Percentiles rank a stretch among this genome's conserved stretches.
Conservation (phyloP, 1,140 invertebrate genomes). For the Lepidurus packardi region DNA sequence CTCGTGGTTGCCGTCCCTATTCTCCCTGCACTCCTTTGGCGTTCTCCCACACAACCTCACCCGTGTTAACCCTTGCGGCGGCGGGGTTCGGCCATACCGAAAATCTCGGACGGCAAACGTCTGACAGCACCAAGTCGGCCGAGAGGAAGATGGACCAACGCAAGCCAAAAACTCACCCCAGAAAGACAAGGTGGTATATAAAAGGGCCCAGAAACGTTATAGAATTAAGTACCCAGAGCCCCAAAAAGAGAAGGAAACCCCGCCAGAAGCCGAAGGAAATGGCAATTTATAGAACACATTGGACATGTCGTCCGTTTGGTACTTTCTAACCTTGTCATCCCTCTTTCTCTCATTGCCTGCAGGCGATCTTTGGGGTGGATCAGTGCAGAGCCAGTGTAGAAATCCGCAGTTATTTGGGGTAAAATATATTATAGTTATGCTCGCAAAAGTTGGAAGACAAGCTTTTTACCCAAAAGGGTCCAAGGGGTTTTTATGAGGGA, state of each 20-base stretch:
- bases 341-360: no score
- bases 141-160: no score
- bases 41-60: not conserved
- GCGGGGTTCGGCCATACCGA: no score
- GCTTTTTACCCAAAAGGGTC: not conserved
- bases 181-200: not conserved
- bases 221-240: not conserved
- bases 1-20: not conserved
- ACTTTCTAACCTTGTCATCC: no score
- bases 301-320: not conserved
- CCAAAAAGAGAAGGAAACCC: not conserved
- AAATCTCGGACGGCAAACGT: no score
- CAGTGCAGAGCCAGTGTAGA: no score
- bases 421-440: no score
- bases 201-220: not conserved
- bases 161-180: no score
- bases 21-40: not conserved
- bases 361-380: no score
- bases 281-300: slow-evolving; percentile 19
- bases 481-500: not conserved
- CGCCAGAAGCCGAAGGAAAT: not conserved
- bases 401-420: no score
- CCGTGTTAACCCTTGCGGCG: not conserved
- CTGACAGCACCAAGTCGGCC: no score
- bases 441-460: not conserved